Evolutionary conservation across 64 coral and sea anemone species (phyloP).

Genomic region (Catalaphyllia jardinei): DNA sequence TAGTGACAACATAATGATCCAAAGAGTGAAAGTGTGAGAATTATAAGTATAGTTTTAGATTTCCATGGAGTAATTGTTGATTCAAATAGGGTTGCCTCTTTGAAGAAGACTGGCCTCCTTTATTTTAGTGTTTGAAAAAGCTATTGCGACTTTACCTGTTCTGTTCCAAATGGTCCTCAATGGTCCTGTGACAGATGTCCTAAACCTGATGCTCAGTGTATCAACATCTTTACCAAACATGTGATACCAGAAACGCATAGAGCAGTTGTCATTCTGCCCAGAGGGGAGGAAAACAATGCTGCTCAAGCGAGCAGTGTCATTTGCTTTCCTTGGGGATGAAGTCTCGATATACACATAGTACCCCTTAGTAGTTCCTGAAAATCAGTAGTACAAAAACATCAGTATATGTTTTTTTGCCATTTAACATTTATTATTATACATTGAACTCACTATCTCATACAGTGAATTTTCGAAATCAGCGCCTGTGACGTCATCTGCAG

Average conservation of each 20-base stretch:
- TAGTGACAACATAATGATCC: no score
- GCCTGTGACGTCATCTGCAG: no score
- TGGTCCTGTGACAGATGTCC: constrained; percentile 71
- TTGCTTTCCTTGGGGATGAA: constrained; percentile 80
- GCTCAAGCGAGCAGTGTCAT: constrained; percentile 90
- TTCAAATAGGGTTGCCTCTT: no score
- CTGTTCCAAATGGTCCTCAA: constrained; percentile 70
- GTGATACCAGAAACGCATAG: constrained; percentile 96
- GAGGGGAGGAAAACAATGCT: constrained; percentile 72
- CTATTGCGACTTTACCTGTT: constrained; percentile 55
- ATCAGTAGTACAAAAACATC: background rate
- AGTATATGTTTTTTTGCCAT: background rate
- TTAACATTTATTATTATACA: no score
- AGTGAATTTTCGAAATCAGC: no score
- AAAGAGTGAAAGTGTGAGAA: no score
- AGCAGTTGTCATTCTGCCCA: constrained; percentile 56
- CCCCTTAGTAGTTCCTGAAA: constrained; percentile 74
- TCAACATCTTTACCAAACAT: constrained; percentile 91
- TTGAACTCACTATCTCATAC: no score
- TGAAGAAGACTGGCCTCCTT: no score
- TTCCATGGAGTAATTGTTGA: no score
- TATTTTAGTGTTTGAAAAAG: background rate
- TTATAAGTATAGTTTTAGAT: no score
- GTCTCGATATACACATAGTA: constrained; percentile 94
- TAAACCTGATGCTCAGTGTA: constrained; percentile 68